Base-by-base conservation (phyloP, 2,113 vertebrate species). In the Pholis gunnellus region DNA sequence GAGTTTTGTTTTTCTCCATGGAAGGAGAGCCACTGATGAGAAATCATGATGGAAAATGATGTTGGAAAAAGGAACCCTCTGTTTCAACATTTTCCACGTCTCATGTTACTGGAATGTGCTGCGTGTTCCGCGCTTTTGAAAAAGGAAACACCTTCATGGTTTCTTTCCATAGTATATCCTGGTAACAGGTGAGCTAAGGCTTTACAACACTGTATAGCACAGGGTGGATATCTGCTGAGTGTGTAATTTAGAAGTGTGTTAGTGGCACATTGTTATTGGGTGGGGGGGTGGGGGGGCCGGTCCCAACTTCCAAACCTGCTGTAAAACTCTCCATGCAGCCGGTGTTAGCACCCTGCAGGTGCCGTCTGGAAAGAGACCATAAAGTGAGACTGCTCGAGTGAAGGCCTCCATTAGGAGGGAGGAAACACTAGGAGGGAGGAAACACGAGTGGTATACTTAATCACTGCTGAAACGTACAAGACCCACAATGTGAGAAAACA, bases 91-190 rank as follows among this genome's bases (percentile, higher is more conserved):
- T 86, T 91, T 81, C 82, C 83, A 46, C 25, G 17, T 57, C 80
- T 78, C 72, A 85, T 72, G 38, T 85, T 29, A 38, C 38, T 77
- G 89, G 83, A 87, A 91, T 88, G 72, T 74, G 14, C 52, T 71
- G 5, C 42, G 27, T 46, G 54, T 79, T 68, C 38, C 11, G 18
- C 2, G 4, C 74, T 63, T 59, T 57, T 75, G 56, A 78, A 70
- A 59, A 38, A 29, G 14, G 9, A 44, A 61, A 59, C 34, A 31
- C 13, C 38, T 9, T 7, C 56, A 13, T 5, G 8, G 8, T 57
- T 14, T 57, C 9, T 60, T 60, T 60, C 29, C 59, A 34, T 18
- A 60, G 27, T 65, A 5, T 27, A 54, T 54, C 46, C 34, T 66
- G n/a, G 52, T 42, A 66, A 65, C 46, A 65, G 67, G 69, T 82